A percentile compares a stretch with the other conserved stretches of the same genome.
phyloP scores from a whole-genome alignment of 1,140 invertebrate genomes.

The Phortica variegata region DNA sequence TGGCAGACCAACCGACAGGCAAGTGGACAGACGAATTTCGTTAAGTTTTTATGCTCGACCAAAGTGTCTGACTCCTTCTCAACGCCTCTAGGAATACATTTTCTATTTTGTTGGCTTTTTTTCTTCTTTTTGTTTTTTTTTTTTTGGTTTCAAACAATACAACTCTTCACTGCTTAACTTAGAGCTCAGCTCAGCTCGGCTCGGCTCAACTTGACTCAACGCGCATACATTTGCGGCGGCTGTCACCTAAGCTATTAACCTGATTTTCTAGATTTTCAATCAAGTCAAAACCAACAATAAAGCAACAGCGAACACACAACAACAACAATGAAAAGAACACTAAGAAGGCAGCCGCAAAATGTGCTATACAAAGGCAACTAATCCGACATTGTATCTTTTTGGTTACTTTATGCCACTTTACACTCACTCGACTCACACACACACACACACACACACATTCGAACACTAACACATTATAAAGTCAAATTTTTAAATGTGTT shows the following conservation, averaged over 20 bases:
- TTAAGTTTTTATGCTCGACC: no score
- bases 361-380: no score
- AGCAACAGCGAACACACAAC: conserved; percentile 22
- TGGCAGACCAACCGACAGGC: conserved; percentile 1
- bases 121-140: conserved; percentile 9
- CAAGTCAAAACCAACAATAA: conserved; percentile 40
- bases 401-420: no score
- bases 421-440: no score
- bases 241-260: conserved; percentile 56
- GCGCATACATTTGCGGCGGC: conserved; percentile 47
- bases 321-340: conserved; percentile 28
- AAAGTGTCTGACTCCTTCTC: no score
- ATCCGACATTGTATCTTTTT: no score
- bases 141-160: conserved; percentile 40
- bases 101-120: background rate
- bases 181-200: no score
- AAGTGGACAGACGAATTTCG: conserved; percentile 16
- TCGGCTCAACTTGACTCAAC: no score
- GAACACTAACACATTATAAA: conserved; percentile 39
- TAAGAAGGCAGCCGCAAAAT: conserved; percentile 33
- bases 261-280: conserved; percentile 57
- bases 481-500: conserved; percentile 54
- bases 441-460: conserved; percentile 11
- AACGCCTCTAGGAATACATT: conserved; percentile 1
- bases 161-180: background rate